These are phyloP conservation scores for Gibbula magus DNA, from an alignment of 2,888 invertebrate genomes.

Conservation along the genomic window DNA sequence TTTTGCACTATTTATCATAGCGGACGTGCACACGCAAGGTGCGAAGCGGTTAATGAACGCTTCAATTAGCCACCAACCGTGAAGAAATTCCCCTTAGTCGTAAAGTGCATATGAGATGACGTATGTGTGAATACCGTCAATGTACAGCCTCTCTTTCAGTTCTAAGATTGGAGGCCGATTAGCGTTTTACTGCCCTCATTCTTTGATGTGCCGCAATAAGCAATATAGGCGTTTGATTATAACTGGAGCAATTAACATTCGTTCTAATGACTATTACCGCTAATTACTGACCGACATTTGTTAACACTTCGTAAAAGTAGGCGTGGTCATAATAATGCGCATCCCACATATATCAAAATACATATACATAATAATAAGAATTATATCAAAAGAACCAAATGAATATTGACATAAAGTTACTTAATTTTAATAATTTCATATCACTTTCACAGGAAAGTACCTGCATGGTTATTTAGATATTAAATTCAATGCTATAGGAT, in stretches of 20 bases:
- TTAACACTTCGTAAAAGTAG: no score
- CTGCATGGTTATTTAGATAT: no score
- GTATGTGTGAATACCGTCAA: background rate
- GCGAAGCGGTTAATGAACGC: constrained; percentile 39
- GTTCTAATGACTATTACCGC: background rate
- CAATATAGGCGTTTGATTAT: background rate
- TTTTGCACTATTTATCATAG: constrained; percentile 8
- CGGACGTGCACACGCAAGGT: constrained; percentile 38
- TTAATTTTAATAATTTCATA: no score
- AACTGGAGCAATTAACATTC: constrained; percentile 3
- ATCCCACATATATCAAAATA: no score
- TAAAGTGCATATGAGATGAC: background rate
- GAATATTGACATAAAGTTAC: no score
- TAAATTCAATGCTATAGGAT: no score
- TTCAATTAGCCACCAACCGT: constrained; percentile 30
- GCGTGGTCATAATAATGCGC: no score
- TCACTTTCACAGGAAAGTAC: no score
- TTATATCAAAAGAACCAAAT: no score
- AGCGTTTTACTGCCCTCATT: background rate
- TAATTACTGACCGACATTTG: background rate
- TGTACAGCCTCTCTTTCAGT: background rate
- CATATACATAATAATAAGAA: no score
- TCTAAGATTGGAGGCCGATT: constrained; percentile 27
- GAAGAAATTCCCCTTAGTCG: constrained; percentile 37
- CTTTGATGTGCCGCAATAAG: background rate